Evolutionary conservation across 2,797 vertebrate species (phyloP), one percentile per base, ranked within the genome.

Genomic region (Eidolon dupreanum): DNA sequence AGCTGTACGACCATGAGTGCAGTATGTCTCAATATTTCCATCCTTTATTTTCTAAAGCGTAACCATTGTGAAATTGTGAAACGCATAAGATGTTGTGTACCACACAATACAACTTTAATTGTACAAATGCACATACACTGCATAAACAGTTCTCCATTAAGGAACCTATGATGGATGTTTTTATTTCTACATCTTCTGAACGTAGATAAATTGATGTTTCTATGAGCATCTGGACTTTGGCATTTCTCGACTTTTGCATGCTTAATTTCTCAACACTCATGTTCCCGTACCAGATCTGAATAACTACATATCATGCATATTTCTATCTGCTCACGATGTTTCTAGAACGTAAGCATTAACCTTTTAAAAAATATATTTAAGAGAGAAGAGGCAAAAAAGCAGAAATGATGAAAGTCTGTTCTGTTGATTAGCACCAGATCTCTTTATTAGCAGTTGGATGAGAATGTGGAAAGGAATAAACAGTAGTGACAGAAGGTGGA

Each of bases 321-420:
- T 49, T 82, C 79, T 92, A 33, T 77, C 19, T 92, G 66, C 49
- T 92, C 36, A 53, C 81, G 46, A 75, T 82, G n/a, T 79, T 82
- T 93, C 66, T 79, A 66, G 51, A 91, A 88, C 46, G 7, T 22
- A 77, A 13, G 9, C 55, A 55, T 84, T 75, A 93, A 93, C 28
- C 46, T 66, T 74, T 28, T 53, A 89, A 63, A 43, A 51, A 49
- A 93, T 33, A 81, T 19, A 93, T 66, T 87, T 81, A 15, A 77
- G 20, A 81, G 12, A 38, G 9, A 51, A 96, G 77, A 92, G 49
- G 0, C 49, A 20, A 46, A 12, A 31, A 28, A 8, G 8, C 10
- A 81, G 33, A 61, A 87, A 71, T 41, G 88, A 22, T 41, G 46
- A 65, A 33, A 82, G 65, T 79, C 43, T 53, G 49, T 85, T 82